Conservation (phyloP, 2,797 vertebrate species). For the Sebastes vulpes region DNA sequence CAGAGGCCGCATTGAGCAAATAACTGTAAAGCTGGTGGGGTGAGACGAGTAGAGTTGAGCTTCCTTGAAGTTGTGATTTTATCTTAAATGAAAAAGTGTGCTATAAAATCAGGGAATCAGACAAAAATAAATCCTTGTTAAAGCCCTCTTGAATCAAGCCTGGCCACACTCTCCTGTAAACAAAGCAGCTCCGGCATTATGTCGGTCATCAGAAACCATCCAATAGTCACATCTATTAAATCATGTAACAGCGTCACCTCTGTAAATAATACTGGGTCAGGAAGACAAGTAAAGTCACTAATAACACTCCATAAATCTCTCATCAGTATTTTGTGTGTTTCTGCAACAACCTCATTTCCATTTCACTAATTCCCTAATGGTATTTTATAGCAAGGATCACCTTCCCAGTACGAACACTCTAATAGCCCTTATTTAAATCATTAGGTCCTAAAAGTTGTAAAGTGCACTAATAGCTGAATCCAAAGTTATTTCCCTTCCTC, state of each 20-base stretch:
- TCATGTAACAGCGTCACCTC: not conserved
- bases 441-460: too few relatives aligned
- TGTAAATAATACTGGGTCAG: not conserved
- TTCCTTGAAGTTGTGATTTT: constrained; percentile 45
- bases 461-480: too few relatives aligned
- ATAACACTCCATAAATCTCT: not conserved
- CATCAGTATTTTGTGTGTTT: not conserved
- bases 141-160: not conserved
- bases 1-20: constrained; percentile 61
- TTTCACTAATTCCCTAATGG: not conserved
- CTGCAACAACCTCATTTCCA: not conserved
- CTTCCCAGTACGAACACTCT: too few relatives aligned
- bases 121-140: constrained; percentile 24
- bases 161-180: not conserved
- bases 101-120: constrained; percentile 20
- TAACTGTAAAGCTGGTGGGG: constrained; percentile 41
- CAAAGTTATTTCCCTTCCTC: too few relatives aligned
- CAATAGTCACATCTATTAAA: not conserved
- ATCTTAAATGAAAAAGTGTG: constrained; percentile 50
- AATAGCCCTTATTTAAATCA: too few relatives aligned
- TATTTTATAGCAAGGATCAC: too few relatives aligned
- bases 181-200: not conserved
- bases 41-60: constrained; percentile 39
- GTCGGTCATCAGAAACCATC: not conserved
- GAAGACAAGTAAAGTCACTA: not conserved